Evolutionary conservation across 64 coral and sea anemone genomes (phyloP), one percentile per base, ranked within the genome.

Genomic region (Orbicella faveolata): DNA sequence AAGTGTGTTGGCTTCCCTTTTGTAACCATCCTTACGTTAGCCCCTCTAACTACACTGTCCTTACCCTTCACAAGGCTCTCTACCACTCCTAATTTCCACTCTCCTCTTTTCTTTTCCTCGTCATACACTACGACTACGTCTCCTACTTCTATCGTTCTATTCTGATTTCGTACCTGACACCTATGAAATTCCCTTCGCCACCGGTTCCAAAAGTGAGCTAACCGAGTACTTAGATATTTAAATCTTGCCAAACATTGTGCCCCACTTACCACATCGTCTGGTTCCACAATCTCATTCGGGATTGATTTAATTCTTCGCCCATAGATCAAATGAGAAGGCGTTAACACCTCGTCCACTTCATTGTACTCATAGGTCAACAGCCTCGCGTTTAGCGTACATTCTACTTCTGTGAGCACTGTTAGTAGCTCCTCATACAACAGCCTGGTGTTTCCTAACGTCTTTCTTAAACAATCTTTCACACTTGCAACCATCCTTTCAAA

Each of bases 151-250:
- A 53, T 53, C 52, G 1, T 53, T 53, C 52, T 53, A 53, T 53
- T 53, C 52, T 53, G 52, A 53, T 53, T 53, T 53, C 52, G 52
- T 53, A 53, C 52, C 52, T 53, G 52, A 53, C 52, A 53, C 52
- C 52, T 53, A 53, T 53, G 63, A 65, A 18, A 65, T 65, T 89
- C 75, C 23, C 59, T 89, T 65, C 75, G 54, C 87, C 87, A 89
- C 66, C 87, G 62, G 54, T 89, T 74, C 76, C 87, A 89, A 77
- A 89, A 89, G 66, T 89, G 87, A 23, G 53, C 61, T 89, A 79
- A 79, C 18, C 48, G 35, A 89, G 75, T 54, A 89, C 87, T 89
- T 53, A 89, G 52, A 64, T 89, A 65, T 44, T 89, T 77, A 79
- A 89, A 89, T 39, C 87, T 77, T 23, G 73, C 75, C 33, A n/a